phyloP scores from a whole-genome alignment of 2,888 invertebrate genomes.

The Muscina levida region DNA sequence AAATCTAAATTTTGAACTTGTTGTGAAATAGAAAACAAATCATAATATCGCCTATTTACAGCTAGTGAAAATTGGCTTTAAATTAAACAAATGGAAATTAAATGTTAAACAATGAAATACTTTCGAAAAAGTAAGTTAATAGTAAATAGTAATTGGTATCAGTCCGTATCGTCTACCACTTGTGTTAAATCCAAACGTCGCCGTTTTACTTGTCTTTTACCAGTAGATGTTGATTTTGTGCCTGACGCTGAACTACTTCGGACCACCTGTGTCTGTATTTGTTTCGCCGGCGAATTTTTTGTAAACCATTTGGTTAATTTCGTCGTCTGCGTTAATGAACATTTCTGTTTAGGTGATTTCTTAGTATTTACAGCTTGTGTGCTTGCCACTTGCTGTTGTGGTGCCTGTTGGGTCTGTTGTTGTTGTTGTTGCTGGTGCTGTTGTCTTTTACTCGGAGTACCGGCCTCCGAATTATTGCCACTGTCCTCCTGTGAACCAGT shows the following conservation, averaged over 20 bases:
- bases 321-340: constrained; percentile 72
- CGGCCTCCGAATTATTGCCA: constrained; percentile 53
- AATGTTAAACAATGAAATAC: too few species aligned
- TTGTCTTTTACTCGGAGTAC: constrained; percentile 65
- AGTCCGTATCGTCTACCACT: constrained; percentile 50
- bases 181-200: constrained; percentile 69
- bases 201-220: constrained; percentile 59
- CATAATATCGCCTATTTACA: too few species aligned
- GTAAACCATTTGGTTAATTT: constrained; percentile 77
- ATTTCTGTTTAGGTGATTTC: constrained; percentile 77
- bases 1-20: too few species aligned
- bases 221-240: constrained; percentile 13
- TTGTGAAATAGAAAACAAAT: too few species aligned
- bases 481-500: constrained; percentile 55
- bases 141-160: neutral
- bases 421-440: neutral
- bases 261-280: constrained; percentile 20
- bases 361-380: constrained; percentile 64
- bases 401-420: neutral
- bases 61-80: too few species aligned
- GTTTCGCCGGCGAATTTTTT: constrained; percentile 47
- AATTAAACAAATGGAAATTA: too few species aligned
- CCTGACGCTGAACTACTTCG: constrained; percentile 1
- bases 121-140: constrained; percentile 26
- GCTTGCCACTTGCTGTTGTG: constrained; percentile 9